A percentile compares a stretch with the other conserved stretches of the same genome.
phyloP scores from a whole-genome alignment of 2,888 invertebrate genomes.

The Antitype chi region DNA sequence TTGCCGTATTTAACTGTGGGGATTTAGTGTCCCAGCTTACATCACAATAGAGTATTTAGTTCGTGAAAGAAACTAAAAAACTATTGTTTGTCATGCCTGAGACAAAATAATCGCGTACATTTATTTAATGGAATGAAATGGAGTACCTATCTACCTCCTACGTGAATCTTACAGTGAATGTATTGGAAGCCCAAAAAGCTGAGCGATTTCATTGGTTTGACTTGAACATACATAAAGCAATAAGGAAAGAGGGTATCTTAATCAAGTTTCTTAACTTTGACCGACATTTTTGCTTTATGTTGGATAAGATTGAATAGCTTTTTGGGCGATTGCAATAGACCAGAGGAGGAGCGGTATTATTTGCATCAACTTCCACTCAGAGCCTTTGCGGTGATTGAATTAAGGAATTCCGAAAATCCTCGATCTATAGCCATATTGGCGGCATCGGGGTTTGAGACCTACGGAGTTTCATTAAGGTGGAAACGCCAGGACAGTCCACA shows the following conservation, averaged over 20 bases:
- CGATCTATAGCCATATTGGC: background rate
- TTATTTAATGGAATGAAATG: slow-evolving; percentile 45
- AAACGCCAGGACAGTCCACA: no score
- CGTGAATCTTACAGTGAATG: slow-evolving; percentile 4
- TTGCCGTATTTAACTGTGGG: slow-evolving; percentile 86
- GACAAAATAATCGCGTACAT: slow-evolving; percentile 55
- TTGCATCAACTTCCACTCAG: slow-evolving; percentile 16
- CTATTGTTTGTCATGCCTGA: slow-evolving; percentile 70
- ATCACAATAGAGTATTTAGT: slow-evolving; percentile 81
- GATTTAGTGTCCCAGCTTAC: slow-evolving; percentile 79
- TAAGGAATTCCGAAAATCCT: background rate
- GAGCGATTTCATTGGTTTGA: slow-evolving; percentile 37
- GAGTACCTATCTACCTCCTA: background rate
- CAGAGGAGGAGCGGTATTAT: background rate
- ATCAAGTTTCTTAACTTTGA: slow-evolving; percentile 46
- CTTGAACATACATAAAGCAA: slow-evolving; percentile 47
- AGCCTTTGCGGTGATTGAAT: slow-evolving; percentile 5
- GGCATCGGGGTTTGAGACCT: background rate
- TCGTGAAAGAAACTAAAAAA: slow-evolving; percentile 81
- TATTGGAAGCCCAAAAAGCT: slow-evolving; percentile 37
- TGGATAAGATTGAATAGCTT: slow-evolving; percentile 29
- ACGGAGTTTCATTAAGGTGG: background rate
- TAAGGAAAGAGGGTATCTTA: slow-evolving; percentile 50
- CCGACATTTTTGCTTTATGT: slow-evolving; percentile 38
- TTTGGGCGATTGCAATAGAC: slow-evolving; percentile 20